Percentiles rank a stretch among this genome's conserved stretches.
phyloP scores from a whole-genome alignment of 2,113 vertebrate species.

The Lutjanus erythropterus region DNA sequence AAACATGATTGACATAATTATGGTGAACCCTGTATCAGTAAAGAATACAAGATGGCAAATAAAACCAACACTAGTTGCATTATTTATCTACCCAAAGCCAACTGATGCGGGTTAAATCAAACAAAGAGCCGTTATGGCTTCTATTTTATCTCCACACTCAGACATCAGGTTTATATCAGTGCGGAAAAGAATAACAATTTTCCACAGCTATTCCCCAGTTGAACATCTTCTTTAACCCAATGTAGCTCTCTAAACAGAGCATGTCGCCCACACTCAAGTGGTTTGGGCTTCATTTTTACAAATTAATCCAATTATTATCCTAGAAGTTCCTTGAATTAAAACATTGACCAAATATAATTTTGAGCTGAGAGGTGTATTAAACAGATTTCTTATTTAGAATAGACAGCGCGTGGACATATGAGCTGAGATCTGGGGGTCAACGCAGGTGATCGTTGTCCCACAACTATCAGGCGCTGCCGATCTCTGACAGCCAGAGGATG shows the following conservation, averaged over 20 bases:
- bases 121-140: not conserved
- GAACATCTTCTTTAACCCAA: not conserved
- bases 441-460: conserved; percentile 39
- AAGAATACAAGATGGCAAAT: conserved; percentile 50
- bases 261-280: not conserved
- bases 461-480: conserved; percentile 30
- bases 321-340: not conserved
- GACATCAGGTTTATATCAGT: conserved; percentile 17
- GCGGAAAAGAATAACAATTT: not conserved
- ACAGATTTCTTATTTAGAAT: conserved; percentile 9
- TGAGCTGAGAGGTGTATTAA: conserved; percentile 14
- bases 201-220: not conserved
- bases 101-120: conserved; percentile 31
- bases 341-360: conserved; percentile 15
- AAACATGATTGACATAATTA: conserved; percentile 63
- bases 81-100: conserved; percentile 38
- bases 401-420: not conserved
- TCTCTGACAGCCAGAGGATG: conserved; percentile 38
- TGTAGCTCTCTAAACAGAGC: not conserved
- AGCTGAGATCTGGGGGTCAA: conserved; percentile 32
- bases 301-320: not conserved
- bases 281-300: not conserved
- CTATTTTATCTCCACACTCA: not conserved
- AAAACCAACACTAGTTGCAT: conserved; percentile 35
- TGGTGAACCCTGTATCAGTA: conserved; percentile 43